Evolutionary conservation across 64 coral and sea anemone species (phyloP), one percentile per base, ranked within the genome.

Genomic region (Stylophora pistillata): DNA sequence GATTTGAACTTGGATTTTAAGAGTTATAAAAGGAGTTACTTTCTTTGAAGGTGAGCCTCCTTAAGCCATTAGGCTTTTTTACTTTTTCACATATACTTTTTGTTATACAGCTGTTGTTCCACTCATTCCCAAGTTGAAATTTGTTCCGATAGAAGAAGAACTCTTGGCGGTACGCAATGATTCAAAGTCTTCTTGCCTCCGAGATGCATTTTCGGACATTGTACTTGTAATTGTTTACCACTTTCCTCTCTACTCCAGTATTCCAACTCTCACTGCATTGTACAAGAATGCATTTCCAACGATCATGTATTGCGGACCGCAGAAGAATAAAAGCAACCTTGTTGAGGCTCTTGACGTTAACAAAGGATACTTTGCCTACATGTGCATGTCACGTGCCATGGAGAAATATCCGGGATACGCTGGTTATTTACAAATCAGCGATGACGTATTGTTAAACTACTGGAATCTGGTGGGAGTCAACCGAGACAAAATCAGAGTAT

Each of bases 371-470:
- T 96, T 90, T 37, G 91, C 90, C 10, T 96, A 96, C 53, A 33
- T 80, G 65, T 96, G 94, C 65, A 75, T 93, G 33, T 47, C 94
- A 56, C 90, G 76, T 55, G 94, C 91, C 25, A 90, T 93, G 82
- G 94, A 96, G 25, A 96, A 87, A 72, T 52, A 53, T 47, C 53
- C 69, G 23, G 78, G 78, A 18, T 92, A 92, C 56, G 25, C 85
- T 2, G 94, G 94, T 1, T 96, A 93, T 87, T 86, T 96, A 17
- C 75, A 93, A 1, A 90, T 96, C 70, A 93, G 87, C 31, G 94
- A 96, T 70, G 94, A 96, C 82, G 81, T 96, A 53, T 55, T 96
- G 73, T 53, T 96, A 15, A 96, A 96, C 15, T 96, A 92, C n/a
- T 96, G 94, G 94, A 96, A 96, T 81, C 60, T 96, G 57, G 71